These are phyloP conservation scores for Pammene aurita DNA, from an alignment of 2,888 invertebrate species.

Conservation along the genomic window DNA sequence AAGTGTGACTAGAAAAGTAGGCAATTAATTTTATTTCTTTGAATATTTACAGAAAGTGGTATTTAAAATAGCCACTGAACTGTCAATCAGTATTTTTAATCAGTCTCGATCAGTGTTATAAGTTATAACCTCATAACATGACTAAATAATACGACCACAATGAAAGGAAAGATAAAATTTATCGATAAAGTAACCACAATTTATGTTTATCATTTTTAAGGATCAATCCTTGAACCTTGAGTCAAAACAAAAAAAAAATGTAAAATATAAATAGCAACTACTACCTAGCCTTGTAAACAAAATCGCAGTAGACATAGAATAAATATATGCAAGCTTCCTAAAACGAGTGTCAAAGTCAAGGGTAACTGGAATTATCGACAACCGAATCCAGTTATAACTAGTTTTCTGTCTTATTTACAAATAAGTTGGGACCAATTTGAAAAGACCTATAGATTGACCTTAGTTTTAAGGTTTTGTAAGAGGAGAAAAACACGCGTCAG, in stretches of 20 bases:
- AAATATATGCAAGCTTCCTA: slow-evolving; percentile 34
- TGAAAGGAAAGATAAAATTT: slow-evolving; percentile 6
- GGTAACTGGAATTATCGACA: slow-evolving; percentile 38
- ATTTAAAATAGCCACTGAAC: too few relatives aligned
- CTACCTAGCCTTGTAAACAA: not conserved
- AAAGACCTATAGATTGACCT: slow-evolving; percentile 23
- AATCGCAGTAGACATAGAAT: not conserved
- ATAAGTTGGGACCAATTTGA: slow-evolving; percentile 12
- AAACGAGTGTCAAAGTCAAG: slow-evolving; percentile 46
- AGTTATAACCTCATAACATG: too few relatives aligned
- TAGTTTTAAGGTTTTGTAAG: not conserved
- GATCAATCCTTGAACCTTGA: slow-evolving; percentile 27
- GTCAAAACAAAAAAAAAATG: slow-evolving; percentile 2
- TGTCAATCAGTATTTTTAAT: too few relatives aligned
- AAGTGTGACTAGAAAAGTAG: too few relatives aligned
- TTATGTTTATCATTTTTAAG: slow-evolving; percentile 3
- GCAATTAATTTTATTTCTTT: too few relatives aligned
- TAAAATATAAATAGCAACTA: not conserved
- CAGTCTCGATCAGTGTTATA: too few relatives aligned
- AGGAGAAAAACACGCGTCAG: not conserved
- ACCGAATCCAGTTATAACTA: slow-evolving; percentile 35
- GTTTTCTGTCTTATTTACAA: slow-evolving; percentile 33
- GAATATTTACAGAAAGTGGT: too few relatives aligned
- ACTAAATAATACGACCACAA: not conserved
- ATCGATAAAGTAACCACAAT: slow-evolving; percentile 1